These are phyloP conservation scores for Anneissia japonica DNA, from an alignment of 35 echinoderm and acorn worm genomes.

Conservation along the genomic window DNA sequence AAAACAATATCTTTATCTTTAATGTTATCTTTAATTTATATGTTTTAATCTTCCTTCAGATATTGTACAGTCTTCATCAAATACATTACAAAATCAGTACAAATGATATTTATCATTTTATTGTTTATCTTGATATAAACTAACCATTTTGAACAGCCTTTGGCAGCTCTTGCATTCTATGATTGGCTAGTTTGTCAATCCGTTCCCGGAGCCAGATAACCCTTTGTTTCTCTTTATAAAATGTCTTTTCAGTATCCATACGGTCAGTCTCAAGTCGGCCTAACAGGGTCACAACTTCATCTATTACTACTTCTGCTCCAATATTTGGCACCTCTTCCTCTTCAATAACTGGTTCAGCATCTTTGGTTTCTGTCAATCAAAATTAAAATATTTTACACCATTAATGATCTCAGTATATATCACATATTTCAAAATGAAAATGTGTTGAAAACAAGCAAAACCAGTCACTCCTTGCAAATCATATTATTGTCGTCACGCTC, in stretches of 20 bases:
- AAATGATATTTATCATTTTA: no score
- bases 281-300: conserved; percentile 72
- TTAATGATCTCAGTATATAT: background rate
- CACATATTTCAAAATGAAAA: background rate
- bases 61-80: no score
- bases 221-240: conserved; percentile 71
- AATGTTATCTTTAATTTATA: no score
- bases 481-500: no score
- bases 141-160: conserved; percentile 79
- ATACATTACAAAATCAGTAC: no score
- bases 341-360: background rate
- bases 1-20: no score
- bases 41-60: no score
- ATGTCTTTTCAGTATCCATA: conserved; percentile 44
- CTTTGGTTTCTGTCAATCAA: background rate
- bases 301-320: conserved; percentile 90
- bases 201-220: conserved; percentile 70
- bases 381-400: background rate
- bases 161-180: conserved; percentile 69
- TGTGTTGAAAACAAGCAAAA: background rate
- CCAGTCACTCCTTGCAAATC: background rate
- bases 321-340: conserved; percentile 81
- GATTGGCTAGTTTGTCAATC: conserved; percentile 74
- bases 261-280: conserved; percentile 87
- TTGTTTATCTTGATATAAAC: no score